Base-by-base conservation (phyloP, 2,113 vertebrate genomes). In the Alouatta palliata region DNA sequence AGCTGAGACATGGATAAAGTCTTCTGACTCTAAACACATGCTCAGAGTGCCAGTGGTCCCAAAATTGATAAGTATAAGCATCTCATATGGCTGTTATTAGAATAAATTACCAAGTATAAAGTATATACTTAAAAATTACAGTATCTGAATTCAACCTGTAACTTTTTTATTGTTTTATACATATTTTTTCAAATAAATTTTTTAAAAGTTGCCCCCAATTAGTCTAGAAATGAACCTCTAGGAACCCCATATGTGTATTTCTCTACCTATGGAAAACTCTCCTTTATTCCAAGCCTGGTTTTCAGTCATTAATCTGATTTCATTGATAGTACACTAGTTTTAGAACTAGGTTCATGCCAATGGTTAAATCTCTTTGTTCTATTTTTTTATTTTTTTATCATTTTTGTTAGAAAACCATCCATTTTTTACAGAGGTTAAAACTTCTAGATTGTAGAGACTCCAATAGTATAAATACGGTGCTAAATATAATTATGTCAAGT, bases 401-500 rank as follows among this genome's bases (percentile, higher is more conserved):
- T 61, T 85, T 86, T 91, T 81, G 49, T 83, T 68, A 52, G 92
- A 20, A 90, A 88, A n/a, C 2, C 8, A 82, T 75, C 52, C 73
- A 75, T 76, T 88, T 95, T 94, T 3, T 83, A 61, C 35, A 94
- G 20, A 40, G 6, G 4, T 47, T 61, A 79, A 92, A 52, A 3
- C 14, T 75, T 85, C 30, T 71, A 64, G 14, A 35, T 43, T 91
- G 1, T 43, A 10, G 7, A 93, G 35, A 92, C 25, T 89, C 27
- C 52, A 6, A 89, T 32, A 73, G n/a, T 83, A 70, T 94, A 52
- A 97, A 97, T 89, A 75, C 91, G 23, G 8, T 37, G 21, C 75
- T 87, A 94, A 95, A 96, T 58, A 75, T 75, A 89, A 93, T 87
- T 12, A 84, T 76, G 32, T 79, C 13, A 90, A 77, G 10, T 91